Percentiles rank a stretch among this genome's conserved stretches.
phyloP scores from a whole-genome alignment of 2,113 vertebrate genomes.

The Atractosteus spatula region DNA sequence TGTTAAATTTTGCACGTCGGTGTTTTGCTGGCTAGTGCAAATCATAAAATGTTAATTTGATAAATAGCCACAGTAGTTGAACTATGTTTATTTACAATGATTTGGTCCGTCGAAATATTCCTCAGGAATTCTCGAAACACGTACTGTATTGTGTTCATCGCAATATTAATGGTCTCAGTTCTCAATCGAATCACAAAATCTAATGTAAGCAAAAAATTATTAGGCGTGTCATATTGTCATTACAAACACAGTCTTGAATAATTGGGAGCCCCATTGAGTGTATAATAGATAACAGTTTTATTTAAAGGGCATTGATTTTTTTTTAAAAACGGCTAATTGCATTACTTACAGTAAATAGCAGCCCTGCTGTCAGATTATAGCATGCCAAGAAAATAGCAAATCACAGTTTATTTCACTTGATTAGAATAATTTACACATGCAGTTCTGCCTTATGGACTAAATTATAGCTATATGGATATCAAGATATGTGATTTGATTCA shows the following conservation, averaged over 20 bases:
- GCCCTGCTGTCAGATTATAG: constrained; percentile 61
- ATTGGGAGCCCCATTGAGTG: constrained; percentile 27
- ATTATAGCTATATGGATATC: constrained; percentile 56
- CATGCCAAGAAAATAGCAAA: constrained; percentile 50
- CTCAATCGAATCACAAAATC: not conserved
- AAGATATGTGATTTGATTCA: constrained; percentile 26
- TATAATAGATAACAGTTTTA: constrained; percentile 26
- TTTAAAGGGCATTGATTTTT: constrained; percentile 44
- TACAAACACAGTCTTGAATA: constrained; percentile 31
- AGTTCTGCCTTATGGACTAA: constrained; percentile 66
- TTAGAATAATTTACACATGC: constrained; percentile 68
- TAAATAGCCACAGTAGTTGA: too few relatives aligned
- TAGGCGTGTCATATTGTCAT: constrained; percentile 32
- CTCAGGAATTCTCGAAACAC: too few relatives aligned
- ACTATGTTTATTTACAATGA: too few relatives aligned
- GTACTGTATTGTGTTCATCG: too few relatives aligned
- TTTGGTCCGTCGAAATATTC: too few relatives aligned
- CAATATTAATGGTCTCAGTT: not conserved
- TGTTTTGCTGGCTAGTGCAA: too few relatives aligned
- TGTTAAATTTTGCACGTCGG: too few relatives aligned
- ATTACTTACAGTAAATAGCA: constrained; percentile 72
- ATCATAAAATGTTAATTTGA: too few relatives aligned
- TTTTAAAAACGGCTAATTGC: constrained; percentile 70
- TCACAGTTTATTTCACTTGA: constrained; percentile 64
- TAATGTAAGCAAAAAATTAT: not conserved